phyloP scores from a whole-genome alignment of 1,140 invertebrate genomes.

The Protaetia brevitarsis region DNA sequence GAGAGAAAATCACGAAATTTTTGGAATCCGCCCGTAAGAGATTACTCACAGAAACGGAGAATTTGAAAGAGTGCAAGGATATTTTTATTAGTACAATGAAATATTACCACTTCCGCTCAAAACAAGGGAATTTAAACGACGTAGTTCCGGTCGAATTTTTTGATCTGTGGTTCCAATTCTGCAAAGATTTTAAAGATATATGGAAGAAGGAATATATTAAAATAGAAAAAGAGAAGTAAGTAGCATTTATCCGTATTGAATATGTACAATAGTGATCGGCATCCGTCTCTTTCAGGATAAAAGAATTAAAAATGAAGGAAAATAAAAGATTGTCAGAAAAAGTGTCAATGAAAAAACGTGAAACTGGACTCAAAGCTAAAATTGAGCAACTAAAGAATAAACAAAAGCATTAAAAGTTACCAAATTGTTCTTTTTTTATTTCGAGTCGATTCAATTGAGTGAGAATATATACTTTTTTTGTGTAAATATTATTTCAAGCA shows the following conservation, averaged over 20 bases:
- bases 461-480: not conserved
- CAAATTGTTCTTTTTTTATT: not conserved
- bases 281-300: conserved; percentile 38
- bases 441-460: too few relatives aligned
- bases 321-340: conserved; percentile 34
- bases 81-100: conserved; percentile 77
- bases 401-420: not conserved
- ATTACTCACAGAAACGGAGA: conserved; percentile 63
- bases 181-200: conserved; percentile 91
- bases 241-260: conserved; percentile 9
- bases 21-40: conserved; percentile 64
- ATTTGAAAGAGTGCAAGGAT: conserved; percentile 65
- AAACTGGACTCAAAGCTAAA: conserved; percentile 46
- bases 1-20: conserved; percentile 83
- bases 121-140: conserved; percentile 67
- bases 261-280: not conserved
- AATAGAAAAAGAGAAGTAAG: conserved; percentile 79
- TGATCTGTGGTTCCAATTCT: conserved; percentile 82
- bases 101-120: conserved; percentile 85
- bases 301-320: conserved; percentile 43
- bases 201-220: conserved; percentile 91
- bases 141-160: conserved; percentile 88
- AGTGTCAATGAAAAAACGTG: conserved; percentile 40
- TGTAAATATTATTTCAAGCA: not conserved
- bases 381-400: conserved; percentile 33